Evolutionary conservation across 2,888 invertebrate species (phyloP).

Genomic region (Agrochola lychnidis): DNA sequence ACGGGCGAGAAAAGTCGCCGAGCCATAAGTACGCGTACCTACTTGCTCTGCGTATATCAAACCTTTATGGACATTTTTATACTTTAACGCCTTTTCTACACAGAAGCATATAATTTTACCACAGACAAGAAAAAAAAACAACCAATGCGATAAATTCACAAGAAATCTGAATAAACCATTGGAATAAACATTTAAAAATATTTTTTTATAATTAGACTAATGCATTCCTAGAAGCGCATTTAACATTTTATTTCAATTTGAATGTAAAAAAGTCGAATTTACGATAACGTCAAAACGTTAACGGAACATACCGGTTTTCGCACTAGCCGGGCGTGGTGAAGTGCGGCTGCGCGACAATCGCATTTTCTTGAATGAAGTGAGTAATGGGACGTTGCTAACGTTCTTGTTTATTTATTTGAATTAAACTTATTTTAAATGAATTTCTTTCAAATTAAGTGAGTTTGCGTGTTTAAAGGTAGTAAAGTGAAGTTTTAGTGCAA

Average conservation of each 20-base stretch:
- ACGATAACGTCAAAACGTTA: constrained; percentile 39
- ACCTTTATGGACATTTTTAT: background rate
- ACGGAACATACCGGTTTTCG: constrained; percentile 71
- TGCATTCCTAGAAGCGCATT: background rate
- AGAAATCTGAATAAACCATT: background rate
- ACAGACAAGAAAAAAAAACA: constrained; percentile 4
- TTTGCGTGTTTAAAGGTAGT: constrained; percentile 53
- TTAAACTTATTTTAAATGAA: constrained; percentile 73
- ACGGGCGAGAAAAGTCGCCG: no score
- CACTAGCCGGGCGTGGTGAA: constrained; percentile 88
- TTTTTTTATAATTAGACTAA: background rate
- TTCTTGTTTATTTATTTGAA: constrained; percentile 81
- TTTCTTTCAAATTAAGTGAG: constrained; percentile 55
- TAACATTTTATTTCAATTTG: background rate
- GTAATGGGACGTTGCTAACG: constrained; percentile 80
- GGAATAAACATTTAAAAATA: background rate
- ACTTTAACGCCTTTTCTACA: background rate
- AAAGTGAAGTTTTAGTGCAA: constrained; percentile 68
- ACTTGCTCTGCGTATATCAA: no score
- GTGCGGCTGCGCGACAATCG: constrained; percentile 86
- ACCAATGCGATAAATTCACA: background rate
- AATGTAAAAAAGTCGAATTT: background rate
- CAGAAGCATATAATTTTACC: background rate
- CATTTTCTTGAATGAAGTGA: constrained; percentile 82
- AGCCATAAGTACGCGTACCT: no score